Evolutionary conservation across 2,888 invertebrate genomes (phyloP), one percentile per base, ranked within the genome.

Genomic region (Xiphydria camelus): DNA sequence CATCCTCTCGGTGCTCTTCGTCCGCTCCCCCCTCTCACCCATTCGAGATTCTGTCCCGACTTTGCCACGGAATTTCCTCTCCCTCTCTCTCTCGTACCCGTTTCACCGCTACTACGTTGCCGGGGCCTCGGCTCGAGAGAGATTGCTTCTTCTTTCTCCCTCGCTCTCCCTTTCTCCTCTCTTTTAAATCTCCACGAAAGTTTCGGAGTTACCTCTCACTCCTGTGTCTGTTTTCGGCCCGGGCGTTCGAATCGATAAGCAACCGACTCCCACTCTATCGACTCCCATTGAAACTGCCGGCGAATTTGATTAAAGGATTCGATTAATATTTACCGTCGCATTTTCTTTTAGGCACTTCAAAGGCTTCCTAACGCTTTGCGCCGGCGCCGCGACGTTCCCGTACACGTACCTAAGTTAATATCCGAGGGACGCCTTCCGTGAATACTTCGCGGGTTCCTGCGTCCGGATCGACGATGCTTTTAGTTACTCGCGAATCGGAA

Each of bases 221-320:
- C 50, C 39, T 18, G 52, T 47, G 46, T 47, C 53, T 25, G 55
- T 51, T 57, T 55, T 51, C 49, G 43, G 53, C 45, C 52, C 51
- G 49, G n/a, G 47, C 59, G 59, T 58, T 61, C 55, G 59, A 63
- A 63, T 63, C 64, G 64, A 66, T 66, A 62, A 63, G 55, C 55
- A 50, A 52, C 51, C 41, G 18, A 41, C 51, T 41, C 43, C 34
- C 48, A 35, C 48, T 37, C 35, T 23, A 40, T 45, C 19, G 14
- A 41, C 44, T 45, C 49, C 55, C 50, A 56, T 55, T 49, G 43
- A 49, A 45, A 55, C 54, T 48, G 51, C 47, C 47, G 52, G 51
- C 41, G 55, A 57, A 61, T 62, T 61, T 62, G 61, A 63, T 63
- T 62, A 59, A 59, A 57, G 58, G 59, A 65, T 62, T 67, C 61